These are phyloP conservation scores for Choloepus hoffmanni DNA, from an alignment of 2,113 vertebrate species.

Conservation along the genomic window DNA sequence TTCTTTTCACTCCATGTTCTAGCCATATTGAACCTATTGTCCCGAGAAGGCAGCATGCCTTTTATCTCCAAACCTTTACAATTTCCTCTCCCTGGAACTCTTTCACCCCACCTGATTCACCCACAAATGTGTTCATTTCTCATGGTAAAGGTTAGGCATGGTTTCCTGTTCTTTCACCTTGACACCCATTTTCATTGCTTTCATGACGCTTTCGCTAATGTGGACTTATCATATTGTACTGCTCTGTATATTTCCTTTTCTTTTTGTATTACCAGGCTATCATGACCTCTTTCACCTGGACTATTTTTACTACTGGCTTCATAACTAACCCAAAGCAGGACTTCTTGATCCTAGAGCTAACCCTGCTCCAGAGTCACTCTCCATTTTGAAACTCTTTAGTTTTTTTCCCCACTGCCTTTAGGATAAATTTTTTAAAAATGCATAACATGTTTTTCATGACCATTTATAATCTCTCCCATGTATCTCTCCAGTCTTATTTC, in stretches of 20 bases:
- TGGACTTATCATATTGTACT: not conserved
- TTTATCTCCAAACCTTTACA: not conserved
- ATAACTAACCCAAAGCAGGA: not conserved
- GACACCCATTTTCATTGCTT: not conserved
- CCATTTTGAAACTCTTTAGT: not conserved
- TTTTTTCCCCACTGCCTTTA: not conserved
- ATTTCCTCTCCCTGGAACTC: not conserved
- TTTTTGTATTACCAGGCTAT: not conserved
- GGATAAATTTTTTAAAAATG: not conserved
- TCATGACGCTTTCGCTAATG: not conserved
- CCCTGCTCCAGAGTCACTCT: not conserved
- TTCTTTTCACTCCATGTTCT: not conserved
- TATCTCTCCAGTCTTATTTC: not conserved
- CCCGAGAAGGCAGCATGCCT: not conserved
- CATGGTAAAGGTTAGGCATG: not conserved
- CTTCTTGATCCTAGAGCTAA: not conserved
- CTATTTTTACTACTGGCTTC: not conserved
- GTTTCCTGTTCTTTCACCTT: not conserved
- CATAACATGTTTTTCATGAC: not conserved
- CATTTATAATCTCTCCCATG: not conserved
- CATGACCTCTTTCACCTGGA: not conserved
- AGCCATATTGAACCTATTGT: not conserved
- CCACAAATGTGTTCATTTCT: not conserved
- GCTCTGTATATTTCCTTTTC: not conserved
- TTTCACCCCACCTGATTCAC: not conserved